phyloP scores from a whole-genome alignment of 2,113 vertebrate genomes.

The Notiomystis cincta region DNA sequence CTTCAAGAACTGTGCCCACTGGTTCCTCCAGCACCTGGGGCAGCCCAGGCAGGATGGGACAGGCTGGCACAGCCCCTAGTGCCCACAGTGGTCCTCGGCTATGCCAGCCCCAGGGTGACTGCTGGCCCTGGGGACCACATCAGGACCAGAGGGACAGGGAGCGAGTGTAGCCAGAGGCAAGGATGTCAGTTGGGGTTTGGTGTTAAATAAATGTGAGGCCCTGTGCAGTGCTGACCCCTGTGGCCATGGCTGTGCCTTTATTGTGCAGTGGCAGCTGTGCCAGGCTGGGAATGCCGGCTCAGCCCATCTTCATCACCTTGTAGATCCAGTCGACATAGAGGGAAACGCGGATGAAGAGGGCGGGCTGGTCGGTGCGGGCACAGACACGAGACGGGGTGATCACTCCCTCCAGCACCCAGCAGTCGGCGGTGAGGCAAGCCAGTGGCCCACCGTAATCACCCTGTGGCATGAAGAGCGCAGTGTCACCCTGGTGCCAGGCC shows the following conservation, averaged over 20 bases:
- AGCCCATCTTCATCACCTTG: conserved; percentile 90
- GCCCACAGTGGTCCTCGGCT: fast-evolving
- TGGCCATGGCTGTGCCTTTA: background rate
- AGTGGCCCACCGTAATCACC: conserved; percentile 93
- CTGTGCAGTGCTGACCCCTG: fast-evolving
- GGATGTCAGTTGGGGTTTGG: background rate
- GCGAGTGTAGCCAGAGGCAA: fast-evolving
- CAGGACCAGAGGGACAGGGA: background rate
- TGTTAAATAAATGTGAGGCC: background rate
- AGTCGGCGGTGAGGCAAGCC: conserved; percentile 88
- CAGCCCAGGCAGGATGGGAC: fast-evolving
- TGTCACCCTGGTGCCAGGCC: fast-evolving
- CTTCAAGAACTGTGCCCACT: conserved; percentile 75
- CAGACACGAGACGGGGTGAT: conserved; percentile 92
- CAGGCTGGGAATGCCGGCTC: background rate
- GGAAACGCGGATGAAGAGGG: conserved; percentile 88
- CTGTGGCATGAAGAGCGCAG: conserved; percentile 43
- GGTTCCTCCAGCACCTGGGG: conserved; percentile 75
- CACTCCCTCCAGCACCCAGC: conserved; percentile 95
- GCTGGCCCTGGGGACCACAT: background rate
- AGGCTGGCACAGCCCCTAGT: background rate
- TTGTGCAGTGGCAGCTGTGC: fast-evolving
- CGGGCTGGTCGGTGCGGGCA: conserved; percentile 83
- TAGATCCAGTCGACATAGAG: conserved; percentile 94
- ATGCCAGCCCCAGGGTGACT: background rate